Conservation (phyloP, 2,113 vertebrate genomes). For the Perca flavescens region DNA sequence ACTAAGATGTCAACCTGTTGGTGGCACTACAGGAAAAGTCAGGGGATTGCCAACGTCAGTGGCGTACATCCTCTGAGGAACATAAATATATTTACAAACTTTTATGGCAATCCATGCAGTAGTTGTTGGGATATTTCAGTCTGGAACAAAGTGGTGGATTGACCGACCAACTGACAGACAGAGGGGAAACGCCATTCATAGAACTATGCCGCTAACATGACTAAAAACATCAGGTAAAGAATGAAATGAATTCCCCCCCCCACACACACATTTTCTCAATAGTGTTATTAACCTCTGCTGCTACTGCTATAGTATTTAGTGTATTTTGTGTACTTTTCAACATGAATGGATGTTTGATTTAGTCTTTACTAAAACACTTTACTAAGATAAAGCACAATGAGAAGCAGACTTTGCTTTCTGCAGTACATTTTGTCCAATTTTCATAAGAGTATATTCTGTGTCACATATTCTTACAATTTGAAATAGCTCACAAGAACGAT, state of each 20-base stretch:
- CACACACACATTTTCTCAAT: not conserved
- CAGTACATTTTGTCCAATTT: not conserved
- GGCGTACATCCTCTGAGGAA: not conserved
- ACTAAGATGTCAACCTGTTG: not conserved
- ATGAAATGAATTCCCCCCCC: not conserved
- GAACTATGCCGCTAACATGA: not conserved
- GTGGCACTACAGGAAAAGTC: not conserved
- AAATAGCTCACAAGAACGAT: not conserved
- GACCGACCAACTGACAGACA: not conserved
- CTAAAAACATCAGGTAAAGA: not conserved
- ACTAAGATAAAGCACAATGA: not conserved
- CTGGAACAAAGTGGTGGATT: not conserved
- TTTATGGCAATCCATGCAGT: too few species aligned
- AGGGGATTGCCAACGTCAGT: not conserved
- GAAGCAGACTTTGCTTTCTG: not conserved
- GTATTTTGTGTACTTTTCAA: not conserved
- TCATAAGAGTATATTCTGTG: not conserved
- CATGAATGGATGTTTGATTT: not conserved
- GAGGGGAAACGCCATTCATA: not conserved
- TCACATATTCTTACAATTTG: slow-evolving; percentile 1
- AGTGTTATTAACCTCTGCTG: not conserved
- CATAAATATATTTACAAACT: not conserved
- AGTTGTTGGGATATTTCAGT: too few species aligned
- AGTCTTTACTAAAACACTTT: not conserved
- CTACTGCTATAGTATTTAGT: not conserved